phyloP scores from a whole-genome alignment of 2,888 invertebrate species.

The Euproctis similis region DNA sequence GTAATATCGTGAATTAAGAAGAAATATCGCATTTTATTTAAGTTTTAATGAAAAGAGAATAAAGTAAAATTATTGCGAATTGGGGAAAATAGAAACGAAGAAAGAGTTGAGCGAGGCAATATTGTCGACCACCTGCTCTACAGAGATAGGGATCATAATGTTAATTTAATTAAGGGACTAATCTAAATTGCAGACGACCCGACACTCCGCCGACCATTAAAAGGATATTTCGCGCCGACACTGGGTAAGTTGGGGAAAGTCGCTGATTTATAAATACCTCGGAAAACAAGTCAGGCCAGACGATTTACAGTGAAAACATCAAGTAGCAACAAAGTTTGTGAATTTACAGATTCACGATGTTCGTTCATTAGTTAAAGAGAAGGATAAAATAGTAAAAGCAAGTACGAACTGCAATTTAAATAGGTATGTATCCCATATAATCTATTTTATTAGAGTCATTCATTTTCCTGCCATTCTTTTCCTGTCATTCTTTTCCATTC shows the following conservation, averaged over 20 bases:
- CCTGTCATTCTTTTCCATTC: too few relatives aligned
- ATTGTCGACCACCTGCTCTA: conserved; percentile 67
- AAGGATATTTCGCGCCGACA: conserved; percentile 61
- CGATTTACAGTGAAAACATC: conserved; percentile 44
- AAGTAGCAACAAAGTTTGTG: conserved; percentile 38
- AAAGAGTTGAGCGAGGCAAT: conserved; percentile 60
- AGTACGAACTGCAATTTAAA: too few relatives aligned
- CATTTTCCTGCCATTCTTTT: too few relatives aligned
- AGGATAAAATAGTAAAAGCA: too few relatives aligned
- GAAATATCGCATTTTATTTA: too few relatives aligned
- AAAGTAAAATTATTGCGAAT: too few relatives aligned
- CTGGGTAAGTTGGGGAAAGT: conserved; percentile 64
- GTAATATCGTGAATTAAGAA: too few relatives aligned
- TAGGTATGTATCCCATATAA: too few relatives aligned
- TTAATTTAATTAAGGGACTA: conserved; percentile 77
- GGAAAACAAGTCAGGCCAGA: conserved; percentile 49
- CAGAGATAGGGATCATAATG: conserved; percentile 73
- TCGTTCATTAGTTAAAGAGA: too few relatives aligned
- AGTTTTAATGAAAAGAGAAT: too few relatives aligned
- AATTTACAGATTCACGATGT: conserved; percentile 3
- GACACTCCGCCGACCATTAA: conserved; percentile 70
- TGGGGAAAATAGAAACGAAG: conserved; percentile 26
- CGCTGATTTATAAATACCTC: conserved; percentile 65
- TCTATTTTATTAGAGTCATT: too few relatives aligned
- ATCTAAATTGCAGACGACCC: conserved; percentile 76